Conservation (phyloP, 1,140 invertebrate genomes). For the Phocides pigmalion region DNA sequence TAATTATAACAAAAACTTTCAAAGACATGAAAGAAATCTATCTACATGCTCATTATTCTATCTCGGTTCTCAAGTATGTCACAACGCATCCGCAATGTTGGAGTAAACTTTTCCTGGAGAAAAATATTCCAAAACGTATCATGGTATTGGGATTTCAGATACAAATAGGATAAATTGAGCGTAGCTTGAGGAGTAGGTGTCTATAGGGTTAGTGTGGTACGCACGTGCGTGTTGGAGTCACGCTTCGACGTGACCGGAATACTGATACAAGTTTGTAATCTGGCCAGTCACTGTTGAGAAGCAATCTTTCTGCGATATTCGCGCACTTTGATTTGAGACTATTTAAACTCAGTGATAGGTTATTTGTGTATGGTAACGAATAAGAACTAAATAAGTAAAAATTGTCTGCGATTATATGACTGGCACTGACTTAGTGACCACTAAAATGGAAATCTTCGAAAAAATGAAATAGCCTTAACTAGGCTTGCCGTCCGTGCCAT, state of each 20-base stretch:
- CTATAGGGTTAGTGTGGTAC: slow-evolving; percentile 5
- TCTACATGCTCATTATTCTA: no score
- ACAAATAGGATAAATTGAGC: slow-evolving; percentile 4
- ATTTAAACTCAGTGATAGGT: no score
- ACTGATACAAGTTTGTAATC: background rate
- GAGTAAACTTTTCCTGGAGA: background rate
- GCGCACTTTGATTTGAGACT: background rate
- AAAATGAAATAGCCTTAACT: no score
- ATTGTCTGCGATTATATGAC: no score
- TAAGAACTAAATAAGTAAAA: no score
- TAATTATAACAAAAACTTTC: no score
- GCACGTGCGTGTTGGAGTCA: slow-evolving; percentile 24
- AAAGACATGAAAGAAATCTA: no score
- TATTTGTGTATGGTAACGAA: background rate
- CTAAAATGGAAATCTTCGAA: no score
- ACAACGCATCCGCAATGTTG: no score
- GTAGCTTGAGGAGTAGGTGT: slow-evolving; percentile 5
- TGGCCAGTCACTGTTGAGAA: background rate
- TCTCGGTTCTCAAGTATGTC: no score
- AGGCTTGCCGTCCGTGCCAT: no score
- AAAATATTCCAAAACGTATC: background rate
- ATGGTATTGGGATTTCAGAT: background rate
- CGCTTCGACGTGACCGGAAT: slow-evolving; percentile 3
- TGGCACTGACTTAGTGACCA: no score
- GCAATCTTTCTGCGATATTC: background rate